Base-by-base conservation (phyloP, 1,140 invertebrate genomes). In the Drosophila punjabiensis region DNA sequence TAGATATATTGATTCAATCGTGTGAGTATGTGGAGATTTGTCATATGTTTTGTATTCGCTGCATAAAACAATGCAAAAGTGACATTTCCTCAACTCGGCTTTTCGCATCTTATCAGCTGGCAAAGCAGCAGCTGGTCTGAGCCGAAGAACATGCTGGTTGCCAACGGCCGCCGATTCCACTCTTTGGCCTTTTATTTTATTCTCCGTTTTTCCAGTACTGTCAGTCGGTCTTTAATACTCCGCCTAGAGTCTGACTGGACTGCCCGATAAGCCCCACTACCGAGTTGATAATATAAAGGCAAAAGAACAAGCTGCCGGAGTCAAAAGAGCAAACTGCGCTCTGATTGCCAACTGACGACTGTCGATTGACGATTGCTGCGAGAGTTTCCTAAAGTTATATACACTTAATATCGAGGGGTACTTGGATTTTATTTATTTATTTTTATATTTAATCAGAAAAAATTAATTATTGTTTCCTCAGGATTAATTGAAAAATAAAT, bases 21-120 rank as follows among this genome's bases (percentile, higher is more conserved):
- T 33, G 52, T 48, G 32, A 32, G 50, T 55, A 39, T 66, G 33
- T 33, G 30, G 32, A 71, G 65, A 67, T 75, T 75, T 75, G 58
- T 48, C 53, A 62, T 81, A 63, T 73, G 56, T 60, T 85, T 85
- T 86, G 75, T 85, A 85, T 85, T 82, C 81, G 61, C 45, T 64
- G 79, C 83, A 73, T 76, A 33, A 73, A 77, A 87, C 83, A 87
- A 86, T 87, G 84, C 81, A 53, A 78, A 81, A 88, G 62, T 88
- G 85, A 61, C 84, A 89, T 84, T 89, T 88, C 84, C 81, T 89
- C 84, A 89, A 64, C 63, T 76, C 59, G 84, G 84, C 45, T 60
- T 66, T 60, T 68, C 66, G 37, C 55, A 53, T 65, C 52, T 84
- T 87, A 87, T 87, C 84, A 88, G 62, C 60, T 45, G 47, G 11